Percentiles rank a stretch among this genome's conserved stretches.
phyloP scores from a whole-genome alignment of 2,888 invertebrate genomes.

The Amphipyra berbera region DNA sequence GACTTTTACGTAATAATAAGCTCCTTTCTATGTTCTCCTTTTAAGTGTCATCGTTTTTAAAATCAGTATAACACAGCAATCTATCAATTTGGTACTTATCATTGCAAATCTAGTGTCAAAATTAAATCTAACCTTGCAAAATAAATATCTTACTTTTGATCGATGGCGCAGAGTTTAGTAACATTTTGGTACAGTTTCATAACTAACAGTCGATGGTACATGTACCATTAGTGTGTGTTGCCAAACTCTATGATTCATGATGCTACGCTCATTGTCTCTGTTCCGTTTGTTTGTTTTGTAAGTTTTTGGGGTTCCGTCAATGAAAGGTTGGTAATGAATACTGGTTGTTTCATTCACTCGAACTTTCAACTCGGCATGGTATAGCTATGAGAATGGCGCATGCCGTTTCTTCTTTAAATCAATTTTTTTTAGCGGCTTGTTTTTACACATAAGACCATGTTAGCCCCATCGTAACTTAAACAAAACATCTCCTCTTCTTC shows the following conservation, averaged over 20 bases:
- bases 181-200: constrained; percentile 70
- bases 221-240: constrained; percentile 75
- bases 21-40: too few species aligned
- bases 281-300: constrained; percentile 62
- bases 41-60: neutral
- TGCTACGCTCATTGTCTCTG: constrained; percentile 74
- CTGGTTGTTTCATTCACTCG: neutral
- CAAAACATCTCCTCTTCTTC: too few species aligned
- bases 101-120: constrained; percentile 24
- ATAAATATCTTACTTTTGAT: constrained; percentile 32
- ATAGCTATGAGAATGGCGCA: too few species aligned
- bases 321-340: neutral
- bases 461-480: too few species aligned
- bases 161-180: constrained; percentile 43
- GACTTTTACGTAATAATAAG: too few species aligned
- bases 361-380: too few species aligned
- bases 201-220: constrained; percentile 63
- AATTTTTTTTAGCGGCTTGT: too few species aligned
- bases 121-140: constrained; percentile 27
- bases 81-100: constrained; percentile 24
- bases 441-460: too few species aligned
- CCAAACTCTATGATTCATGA: constrained; percentile 81
- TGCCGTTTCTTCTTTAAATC: too few species aligned
- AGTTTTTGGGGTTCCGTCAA: constrained; percentile 50
- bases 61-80: neutral